Conservation (phyloP, 2,797 vertebrate genomes). For the Oryzias dopingdopingensis region DNA sequence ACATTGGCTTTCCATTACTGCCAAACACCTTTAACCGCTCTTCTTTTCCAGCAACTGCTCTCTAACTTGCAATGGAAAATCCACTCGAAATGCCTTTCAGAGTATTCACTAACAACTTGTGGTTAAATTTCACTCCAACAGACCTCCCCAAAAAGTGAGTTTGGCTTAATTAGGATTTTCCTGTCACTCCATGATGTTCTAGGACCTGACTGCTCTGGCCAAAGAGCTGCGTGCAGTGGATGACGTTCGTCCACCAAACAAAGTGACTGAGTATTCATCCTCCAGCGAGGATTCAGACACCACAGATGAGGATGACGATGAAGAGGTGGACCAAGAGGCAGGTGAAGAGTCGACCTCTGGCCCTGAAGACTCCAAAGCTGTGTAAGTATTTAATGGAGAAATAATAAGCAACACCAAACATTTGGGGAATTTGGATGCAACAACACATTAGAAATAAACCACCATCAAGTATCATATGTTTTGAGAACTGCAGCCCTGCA, state of each 20-base stretch:
- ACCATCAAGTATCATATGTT: no score
- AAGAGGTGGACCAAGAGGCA: slow-evolving; percentile 94
- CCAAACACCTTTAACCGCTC: slow-evolving; percentile 30
- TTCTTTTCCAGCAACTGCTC: slow-evolving; percentile 51
- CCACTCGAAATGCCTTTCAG: slow-evolving; percentile 4
- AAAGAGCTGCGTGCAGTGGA: slow-evolving; percentile 95
- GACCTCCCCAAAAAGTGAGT: no score
- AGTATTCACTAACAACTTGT: slow-evolving; percentile 3
- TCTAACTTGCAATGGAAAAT: slow-evolving; percentile 32
- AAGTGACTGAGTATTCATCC: slow-evolving; percentile 97
- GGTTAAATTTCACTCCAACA: no score
- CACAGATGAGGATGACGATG: slow-evolving; percentile 95
- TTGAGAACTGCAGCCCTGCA: no score
- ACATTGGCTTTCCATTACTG: slow-evolving; percentile 59
- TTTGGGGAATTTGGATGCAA: no score
- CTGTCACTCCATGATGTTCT: slow-evolving; percentile 12
- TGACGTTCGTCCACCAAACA: slow-evolving; percentile 92
- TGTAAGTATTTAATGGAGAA: slow-evolving; percentile 67
- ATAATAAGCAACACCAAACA: background rate
- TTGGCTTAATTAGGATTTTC: slow-evolving; percentile 1
- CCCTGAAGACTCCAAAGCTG: slow-evolving; percentile 90
- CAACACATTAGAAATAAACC: no score
- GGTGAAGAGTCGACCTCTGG: slow-evolving; percentile 93
- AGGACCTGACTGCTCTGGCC: slow-evolving; percentile 95
- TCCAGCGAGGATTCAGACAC: slow-evolving; percentile 97